Conservation (phyloP, 2,888 invertebrate genomes). For the Eucriotettix oculatus region DNA sequence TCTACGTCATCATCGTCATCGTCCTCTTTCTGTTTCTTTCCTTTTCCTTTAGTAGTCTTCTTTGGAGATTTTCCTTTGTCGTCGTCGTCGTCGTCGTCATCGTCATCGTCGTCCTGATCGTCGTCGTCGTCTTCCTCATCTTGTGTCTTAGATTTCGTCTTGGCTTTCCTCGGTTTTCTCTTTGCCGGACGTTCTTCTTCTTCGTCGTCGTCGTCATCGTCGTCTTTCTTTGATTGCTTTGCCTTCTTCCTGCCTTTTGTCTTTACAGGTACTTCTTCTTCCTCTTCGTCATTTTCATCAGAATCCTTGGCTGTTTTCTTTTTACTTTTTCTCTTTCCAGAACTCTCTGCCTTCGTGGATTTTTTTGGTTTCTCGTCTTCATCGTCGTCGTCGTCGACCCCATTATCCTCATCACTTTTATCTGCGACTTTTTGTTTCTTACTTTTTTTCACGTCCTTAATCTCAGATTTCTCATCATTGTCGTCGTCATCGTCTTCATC, state of each 20-base stretch:
- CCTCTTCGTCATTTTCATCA: neutral
- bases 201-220: no score
- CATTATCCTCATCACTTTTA: neutral
- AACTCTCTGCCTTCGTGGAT: neutral
- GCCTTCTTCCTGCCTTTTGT: neutral
- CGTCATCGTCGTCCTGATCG: no score
- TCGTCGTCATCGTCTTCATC: neutral
- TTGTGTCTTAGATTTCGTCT: no score
- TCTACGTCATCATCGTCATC: no score
- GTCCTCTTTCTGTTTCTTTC: no score
- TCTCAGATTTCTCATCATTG: neutral
- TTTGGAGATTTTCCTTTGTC: no score
- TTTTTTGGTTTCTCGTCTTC: neutral
- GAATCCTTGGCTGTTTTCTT: neutral
- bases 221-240: neutral
- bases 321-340: neutral
- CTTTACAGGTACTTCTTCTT: neutral
- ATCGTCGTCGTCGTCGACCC: neutral
- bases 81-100: no score
- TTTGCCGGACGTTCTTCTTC: no score
- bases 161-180: no score
- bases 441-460: neutral
- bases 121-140: no score
- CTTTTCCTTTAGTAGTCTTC: no score
- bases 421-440: neutral